These are phyloP conservation scores for Holothuria scabra DNA, from an alignment of 53 echinoderm and acorn worm genomes.

Conservation along the genomic window DNA sequence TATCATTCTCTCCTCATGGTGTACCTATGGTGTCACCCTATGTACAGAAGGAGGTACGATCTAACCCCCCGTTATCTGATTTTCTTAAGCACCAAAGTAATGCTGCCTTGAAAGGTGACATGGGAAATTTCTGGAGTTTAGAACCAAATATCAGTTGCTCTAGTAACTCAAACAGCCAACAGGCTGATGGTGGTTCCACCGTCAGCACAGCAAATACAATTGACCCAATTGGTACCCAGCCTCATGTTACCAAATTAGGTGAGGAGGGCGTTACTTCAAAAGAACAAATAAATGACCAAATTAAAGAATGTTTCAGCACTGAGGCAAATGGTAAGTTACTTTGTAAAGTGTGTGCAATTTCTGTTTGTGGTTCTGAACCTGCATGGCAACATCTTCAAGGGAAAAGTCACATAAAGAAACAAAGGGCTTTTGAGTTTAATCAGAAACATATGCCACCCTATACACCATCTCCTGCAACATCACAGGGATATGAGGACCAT, in stretches of 20 bases:
- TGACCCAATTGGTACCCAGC: slow-evolving; percentile 15
- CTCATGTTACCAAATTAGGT: neutral
- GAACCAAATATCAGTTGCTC: neutral
- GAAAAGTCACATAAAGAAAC: slow-evolving; percentile 9
- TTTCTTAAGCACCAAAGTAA: slow-evolving; percentile 19
- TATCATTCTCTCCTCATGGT: too few relatives aligned
- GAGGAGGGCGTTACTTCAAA: too few relatives aligned
- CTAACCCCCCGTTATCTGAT: slow-evolving; percentile 12
- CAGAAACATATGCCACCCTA: neutral
- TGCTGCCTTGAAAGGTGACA: neutral
- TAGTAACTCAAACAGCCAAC: neutral
- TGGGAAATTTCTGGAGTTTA: slow-evolving; percentile 32
- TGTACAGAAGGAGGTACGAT: neutral
- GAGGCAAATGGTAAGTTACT: neutral
- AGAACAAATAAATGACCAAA: neutral
- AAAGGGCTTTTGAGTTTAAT: slow-evolving; percentile 17
- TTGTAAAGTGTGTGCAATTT: slow-evolving; percentile 2
- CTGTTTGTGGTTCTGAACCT: slow-evolving; percentile 2
- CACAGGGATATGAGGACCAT: neutral
- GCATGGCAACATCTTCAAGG: slow-evolving; percentile 1
- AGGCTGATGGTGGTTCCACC: neutral
- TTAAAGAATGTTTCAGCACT: neutral
- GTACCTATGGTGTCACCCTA: neutral
- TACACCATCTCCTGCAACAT: neutral
- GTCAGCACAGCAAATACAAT: neutral